phyloP scores from a whole-genome alignment of 2,797 vertebrate species.

The Clamator glandarius region DNA sequence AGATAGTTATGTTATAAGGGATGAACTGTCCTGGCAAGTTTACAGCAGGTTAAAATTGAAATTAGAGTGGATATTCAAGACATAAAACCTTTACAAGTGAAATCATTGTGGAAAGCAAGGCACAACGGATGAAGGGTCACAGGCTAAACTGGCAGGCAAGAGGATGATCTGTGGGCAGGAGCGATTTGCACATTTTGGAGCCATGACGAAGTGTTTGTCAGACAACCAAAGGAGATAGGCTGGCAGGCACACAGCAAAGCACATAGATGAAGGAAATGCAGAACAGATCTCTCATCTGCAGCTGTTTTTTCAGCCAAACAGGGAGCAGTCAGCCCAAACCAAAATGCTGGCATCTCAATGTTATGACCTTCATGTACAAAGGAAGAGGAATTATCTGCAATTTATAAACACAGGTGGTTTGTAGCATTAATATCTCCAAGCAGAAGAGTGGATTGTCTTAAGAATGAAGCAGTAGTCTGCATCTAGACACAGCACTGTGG shows the following conservation, averaged over 20 bases:
- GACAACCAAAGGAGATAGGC: neutral
- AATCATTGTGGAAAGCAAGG: neutral
- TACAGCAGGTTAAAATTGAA: conserved; percentile 1
- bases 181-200: neutral
- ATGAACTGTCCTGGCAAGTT: neutral
- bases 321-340: neutral
- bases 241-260: neutral
- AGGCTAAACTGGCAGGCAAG: neutral
- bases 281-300: neutral
- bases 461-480: neutral
- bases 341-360: neutral
- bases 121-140: neutral
- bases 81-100: neutral
- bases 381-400: neutral
- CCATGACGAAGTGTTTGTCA: neutral
- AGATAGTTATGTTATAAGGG: neutral
- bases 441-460: neutral
- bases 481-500: neutral
- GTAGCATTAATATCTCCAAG: neutral
- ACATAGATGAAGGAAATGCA: neutral
- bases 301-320: neutral
- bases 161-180: neutral
- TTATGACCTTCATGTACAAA: neutral
- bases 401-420: neutral
- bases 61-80: neutral